Base-by-base conservation (phyloP, 2,797 vertebrate genomes). In the Huso huso region DNA sequence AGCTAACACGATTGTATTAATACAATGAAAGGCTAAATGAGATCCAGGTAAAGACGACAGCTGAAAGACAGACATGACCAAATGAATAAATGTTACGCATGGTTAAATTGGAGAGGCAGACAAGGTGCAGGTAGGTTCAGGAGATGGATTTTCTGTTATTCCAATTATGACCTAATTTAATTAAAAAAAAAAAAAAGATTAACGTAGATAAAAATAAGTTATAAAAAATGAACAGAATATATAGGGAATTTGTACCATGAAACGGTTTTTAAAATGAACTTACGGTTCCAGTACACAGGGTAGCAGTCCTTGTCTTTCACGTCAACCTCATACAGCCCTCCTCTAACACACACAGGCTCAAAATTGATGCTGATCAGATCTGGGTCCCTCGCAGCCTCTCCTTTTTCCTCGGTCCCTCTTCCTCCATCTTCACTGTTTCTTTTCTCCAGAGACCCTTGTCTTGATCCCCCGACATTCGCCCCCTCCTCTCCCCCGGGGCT, bases 221-320 rank as follows among this genome's bases (percentile, higher is more conserved):
- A 63, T 15, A n/a, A 37, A 37, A 57, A 51, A 10, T 65, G 64
- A 53, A 68, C 10, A 15, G 8, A 64, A 50, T 6, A 50, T 18
- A 1, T 37, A 37, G 23, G 23, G 23, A 37, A 3, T 37, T 37
- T 2, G 23, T 3, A 37, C 4, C 23, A 37, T 37, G 23, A 37
- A 37, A 37, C 23, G 2, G 23, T 37, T 37, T 37, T 37, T 37
- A 18, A 37, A 37, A 37, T 37, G 23, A 11, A 95, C 96, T 95
- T 82, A 97, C 94, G 93, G 85, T 97, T 94, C 95, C 94, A 97
- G 79, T 97, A 97, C 53, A 97, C 94, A 0, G 95, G 94, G 78
- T 93, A 96, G 81, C 93, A 93, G 68, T 95, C 93, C 57, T 88
- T 91, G 71, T 82, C 90, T 74, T 79, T 81, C 71, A 97, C 87